Evolutionary conservation across 1,140 invertebrate species (phyloP), one percentile per base, ranked within the genome.

Genomic region (Hylaeus volcanicus): DNA sequence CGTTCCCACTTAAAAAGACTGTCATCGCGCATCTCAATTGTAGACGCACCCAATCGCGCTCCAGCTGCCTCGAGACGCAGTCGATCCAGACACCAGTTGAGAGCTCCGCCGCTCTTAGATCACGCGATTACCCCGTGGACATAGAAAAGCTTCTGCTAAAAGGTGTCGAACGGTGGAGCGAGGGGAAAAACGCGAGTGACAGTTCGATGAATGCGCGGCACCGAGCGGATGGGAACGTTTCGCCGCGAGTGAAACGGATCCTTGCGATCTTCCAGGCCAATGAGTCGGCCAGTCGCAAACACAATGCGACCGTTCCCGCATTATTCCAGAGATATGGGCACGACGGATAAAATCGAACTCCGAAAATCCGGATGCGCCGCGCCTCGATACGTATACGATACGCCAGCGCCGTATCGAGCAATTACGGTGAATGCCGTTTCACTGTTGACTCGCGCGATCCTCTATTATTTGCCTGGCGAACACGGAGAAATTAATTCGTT

Each of bases 141-240:
- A 91, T 88, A 89, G 88, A 90, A 90, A 91, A 83, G 89, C 89
- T 91, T 91, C 89, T 88, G 89, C 86, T 91, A 88, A 90, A 90
- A 89, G 88, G 89, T 86, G 72, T 55, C 26, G 26, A 26, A 26
- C 68, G 79, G 81, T 83, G 83, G 76, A 81, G 64, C 70, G 74
- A 69, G 60, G 51, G 51, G 69, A 76, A 83, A 88, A 74, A 65
- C 78, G 60, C 73, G 43, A 79, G 45, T 48, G 61, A 53, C 39
- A n/a, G 15, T 56, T 56, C 68, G n/a, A 5, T 4, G n/a, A n/a
- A 26, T 37, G 5, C 4, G 58, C n/a, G 26, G 5, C n/a, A 15
- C n/a, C 9, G 9, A 12, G 12, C 12, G 15, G 55, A 9, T 3
- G 55, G 1, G 2, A 15, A 3, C 3, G 37, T 64, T 43, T n/a